A percentile compares a stretch with the other conserved stretches of the same genome.
These are phyloP conservation scores for zebrafish (Danio rerio) DNA, from an alignment of 2,113 vertebrate genomes.

Conservation along the genomic window GRCz12tu NC_133192.1:16795001-16795500, in stretches of 20 bases:
- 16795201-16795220: constrained; percentile 65
- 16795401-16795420: constrained; percentile 84
- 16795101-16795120: constrained; percentile 50
- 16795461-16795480: constrained; percentile 96
- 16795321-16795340: constrained; percentile 10
- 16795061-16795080: constrained; percentile 47
- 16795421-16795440: constrained; percentile 83
- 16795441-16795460: constrained; percentile 98
- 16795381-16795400: constrained; percentile 87
- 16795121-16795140: constrained; percentile 53
- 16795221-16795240: constrained; percentile 62
- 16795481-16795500: constrained; percentile 97
- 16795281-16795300: constrained; percentile 70
- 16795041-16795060: constrained; percentile 69
- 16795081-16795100: background rate
- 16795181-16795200: constrained; percentile 60
- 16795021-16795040: constrained; percentile 84
- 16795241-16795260: constrained; percentile 77
- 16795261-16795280: constrained; percentile 79
- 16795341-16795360: constrained; percentile 59
- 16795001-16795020: constrained; percentile 82
- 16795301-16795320: constrained; percentile 21
- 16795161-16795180: constrained; percentile 73
- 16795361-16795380: constrained; percentile 8
- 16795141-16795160: constrained; percentile 84